phyloP scores from a whole-genome alignment of 2,113 vertebrate species.

The Pseudopipra pipra region DNA sequence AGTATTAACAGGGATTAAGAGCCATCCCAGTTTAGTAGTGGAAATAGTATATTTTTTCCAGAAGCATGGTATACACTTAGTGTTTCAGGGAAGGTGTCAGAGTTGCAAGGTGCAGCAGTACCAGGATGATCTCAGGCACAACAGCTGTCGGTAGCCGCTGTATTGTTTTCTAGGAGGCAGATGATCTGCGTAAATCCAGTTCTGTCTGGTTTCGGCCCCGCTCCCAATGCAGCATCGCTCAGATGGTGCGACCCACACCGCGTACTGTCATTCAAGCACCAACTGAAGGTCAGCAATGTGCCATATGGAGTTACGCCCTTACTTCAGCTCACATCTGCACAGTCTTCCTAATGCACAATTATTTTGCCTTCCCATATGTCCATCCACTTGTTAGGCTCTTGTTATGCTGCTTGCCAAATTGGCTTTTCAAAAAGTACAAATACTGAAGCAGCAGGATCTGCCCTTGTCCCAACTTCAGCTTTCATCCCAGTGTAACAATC shows the following conservation, averaged over 20 bases:
- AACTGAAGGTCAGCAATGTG: conserved; percentile 60
- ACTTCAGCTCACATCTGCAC: conserved; percentile 67
- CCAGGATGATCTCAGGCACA: neutral
- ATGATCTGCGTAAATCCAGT: neutral
- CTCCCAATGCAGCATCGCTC: neutral
- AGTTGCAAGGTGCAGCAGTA: neutral
- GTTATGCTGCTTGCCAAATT: conserved; percentile 76
- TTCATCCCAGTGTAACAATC: conserved; percentile 50
- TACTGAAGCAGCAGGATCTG: conserved; percentile 54
- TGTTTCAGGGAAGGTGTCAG: neutral
- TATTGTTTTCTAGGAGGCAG: conserved; percentile 31
- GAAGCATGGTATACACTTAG: neutral
- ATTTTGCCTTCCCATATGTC: conserved; percentile 81
- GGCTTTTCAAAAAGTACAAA: conserved; percentile 74
- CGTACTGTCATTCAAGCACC: conserved; percentile 67
- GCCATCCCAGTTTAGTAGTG: neutral
- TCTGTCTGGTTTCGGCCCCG: neutral
- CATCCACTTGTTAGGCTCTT: conserved; percentile 76
- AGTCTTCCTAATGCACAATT: conserved; percentile 65
- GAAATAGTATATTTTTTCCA: neutral
- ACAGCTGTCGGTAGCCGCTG: neutral
- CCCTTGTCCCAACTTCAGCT: conserved; percentile 37
- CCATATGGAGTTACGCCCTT: conserved; percentile 67
- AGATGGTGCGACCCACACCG: conserved; percentile 8
- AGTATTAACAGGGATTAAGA: neutral